Conservation (phyloP, 2,888 invertebrate genomes). For the Noctua fimbriata region DNA sequence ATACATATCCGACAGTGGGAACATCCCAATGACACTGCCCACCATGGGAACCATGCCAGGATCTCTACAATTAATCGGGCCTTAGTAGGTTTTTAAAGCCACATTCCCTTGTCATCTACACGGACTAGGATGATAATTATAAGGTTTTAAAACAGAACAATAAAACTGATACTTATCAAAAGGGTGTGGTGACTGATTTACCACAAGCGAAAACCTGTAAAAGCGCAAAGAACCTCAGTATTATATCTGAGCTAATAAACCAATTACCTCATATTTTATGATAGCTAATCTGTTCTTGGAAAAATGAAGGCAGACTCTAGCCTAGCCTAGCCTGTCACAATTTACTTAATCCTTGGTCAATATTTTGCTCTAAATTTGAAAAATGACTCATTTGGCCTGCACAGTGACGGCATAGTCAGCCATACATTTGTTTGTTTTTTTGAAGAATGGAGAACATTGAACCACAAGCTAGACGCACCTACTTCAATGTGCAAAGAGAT, state of each 20-base stretch:
- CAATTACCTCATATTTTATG: constrained; percentile 25
- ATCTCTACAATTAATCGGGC: neutral
- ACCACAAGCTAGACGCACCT: neutral
- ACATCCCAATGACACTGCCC: no score
- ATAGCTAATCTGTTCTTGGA: constrained; percentile 18
- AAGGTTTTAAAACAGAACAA: neutral
- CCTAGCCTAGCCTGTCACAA: neutral
- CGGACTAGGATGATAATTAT: neutral
- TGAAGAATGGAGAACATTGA: neutral
- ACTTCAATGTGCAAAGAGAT: no score
- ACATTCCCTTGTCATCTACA: neutral
- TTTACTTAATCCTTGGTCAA: constrained; percentile 14
- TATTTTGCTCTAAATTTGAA: constrained; percentile 25
- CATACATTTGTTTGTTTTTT: neutral
- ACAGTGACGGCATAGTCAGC: constrained; percentile 5
- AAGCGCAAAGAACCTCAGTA: neutral
- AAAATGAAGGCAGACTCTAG: neutral
- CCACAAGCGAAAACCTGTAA: neutral
- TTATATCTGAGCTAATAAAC: neutral
- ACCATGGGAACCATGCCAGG: neutral
- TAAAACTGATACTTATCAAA: neutral
- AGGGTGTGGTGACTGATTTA: neutral
- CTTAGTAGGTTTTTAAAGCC: neutral
- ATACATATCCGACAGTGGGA: neutral
- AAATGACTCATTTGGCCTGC: neutral